Base-by-base conservation (phyloP, 2,888 invertebrate species). In the Biston stratarius region DNA sequence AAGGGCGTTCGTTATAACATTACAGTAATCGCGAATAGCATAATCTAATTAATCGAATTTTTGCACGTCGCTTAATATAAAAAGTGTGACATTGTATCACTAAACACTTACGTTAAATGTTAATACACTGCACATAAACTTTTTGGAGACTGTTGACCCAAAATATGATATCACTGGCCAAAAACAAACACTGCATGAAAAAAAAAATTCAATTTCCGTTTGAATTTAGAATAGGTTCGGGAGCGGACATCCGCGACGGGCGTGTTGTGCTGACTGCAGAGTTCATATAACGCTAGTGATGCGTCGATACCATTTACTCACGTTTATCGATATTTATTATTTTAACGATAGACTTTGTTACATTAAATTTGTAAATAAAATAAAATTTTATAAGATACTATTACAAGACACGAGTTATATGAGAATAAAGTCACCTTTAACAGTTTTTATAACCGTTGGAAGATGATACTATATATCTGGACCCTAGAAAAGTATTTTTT, bases 261-360 rank as follows among this genome's bases (percentile, higher is more conserved):
- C 79, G 86, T 83, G 74, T 82, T 86, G 78, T 79, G 84, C 86
- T 80, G 83, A 92, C 89, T 90, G 86, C 79, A 84, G 83, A 81
- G 79, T 80, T 83, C 78, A 79, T 82, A 75, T 74, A 74, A 71
- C 70, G 67, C 63, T 87, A 89, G 89, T 74, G 90, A 81, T 80
- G 91, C 7, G 33, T 7, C 47, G 57, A 61, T 71, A 45, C 57
- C 51, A 44, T 61, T 61, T 24, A 15, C 38, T 33, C 38, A 38
- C 42, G n/a, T 14, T 61, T 82, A 76, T 88, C 88, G 87, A 88
- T 84, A 79, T 40, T 58, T 63, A n/a, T 55, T 64, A 14, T 34
- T 0, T 14, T 10, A 5, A 49, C 60, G 34, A 36, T 15, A 24
- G 24, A 24, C 3, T 24, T 24, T 24, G 1, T 24, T 24, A 24